These are phyloP conservation scores for Lepidocyrtinus sp. DNA, from an alignment of 2,888 invertebrate species.

Conservation along the genomic window DNA sequence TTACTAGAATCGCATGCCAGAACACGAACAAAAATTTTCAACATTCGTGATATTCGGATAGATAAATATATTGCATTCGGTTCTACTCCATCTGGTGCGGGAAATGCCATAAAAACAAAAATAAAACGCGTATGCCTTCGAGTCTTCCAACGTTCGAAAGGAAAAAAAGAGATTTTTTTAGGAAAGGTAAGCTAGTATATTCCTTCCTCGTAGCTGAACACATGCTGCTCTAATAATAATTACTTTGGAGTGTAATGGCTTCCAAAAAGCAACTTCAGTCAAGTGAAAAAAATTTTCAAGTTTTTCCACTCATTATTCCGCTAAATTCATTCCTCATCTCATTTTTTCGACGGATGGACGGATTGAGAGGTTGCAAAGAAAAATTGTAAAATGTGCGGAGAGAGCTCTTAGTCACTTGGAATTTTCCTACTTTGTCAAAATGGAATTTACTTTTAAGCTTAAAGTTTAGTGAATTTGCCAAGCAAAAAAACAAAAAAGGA, in stretches of 20 bases:
- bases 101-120: neutral
- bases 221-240: neutral
- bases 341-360: neutral
- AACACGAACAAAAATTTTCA: neutral
- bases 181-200: neutral
- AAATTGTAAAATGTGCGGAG: neutral
- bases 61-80: neutral
- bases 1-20: neutral
- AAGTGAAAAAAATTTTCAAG: no score
- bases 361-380: neutral
- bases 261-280: neutral
- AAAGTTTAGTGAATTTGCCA: neutral
- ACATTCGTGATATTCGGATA: neutral
- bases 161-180: no score
- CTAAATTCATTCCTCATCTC: no score
- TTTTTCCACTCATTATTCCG: neutral
- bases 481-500: neutral
- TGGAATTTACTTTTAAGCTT: neutral
- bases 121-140: neutral
- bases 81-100: neutral
- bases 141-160: no score
- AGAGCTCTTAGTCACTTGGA: neutral
- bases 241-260: neutral
- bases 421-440: neutral
- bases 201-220: neutral